Evolutionary conservation across 35 echinoderm and acorn worm genomes (phyloP).

Genomic region (Patiria miniata): DNA sequence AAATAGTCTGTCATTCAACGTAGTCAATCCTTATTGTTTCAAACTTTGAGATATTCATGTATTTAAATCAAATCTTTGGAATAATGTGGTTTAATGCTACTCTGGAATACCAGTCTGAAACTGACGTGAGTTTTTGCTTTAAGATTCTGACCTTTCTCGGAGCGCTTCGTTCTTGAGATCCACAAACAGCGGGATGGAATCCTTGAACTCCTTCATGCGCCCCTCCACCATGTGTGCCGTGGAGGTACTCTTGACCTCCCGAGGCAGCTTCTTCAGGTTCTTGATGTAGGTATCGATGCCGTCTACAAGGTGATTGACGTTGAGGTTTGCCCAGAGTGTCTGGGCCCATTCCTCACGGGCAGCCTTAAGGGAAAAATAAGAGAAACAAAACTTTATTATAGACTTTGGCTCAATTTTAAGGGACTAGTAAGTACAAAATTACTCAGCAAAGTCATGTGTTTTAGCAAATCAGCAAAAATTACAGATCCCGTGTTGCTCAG

Average conservation of each 20-base stretch:
- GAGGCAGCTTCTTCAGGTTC: slow-evolving; percentile 92
- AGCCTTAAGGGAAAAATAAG: slow-evolving; percentile 51
- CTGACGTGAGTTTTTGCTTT: too few species aligned
- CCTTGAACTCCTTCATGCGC: slow-evolving; percentile 95
- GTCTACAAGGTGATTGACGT: slow-evolving; percentile 83
- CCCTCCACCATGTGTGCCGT: slow-evolving; percentile 95
- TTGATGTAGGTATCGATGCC: slow-evolving; percentile 95
- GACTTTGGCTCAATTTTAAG: not conserved
- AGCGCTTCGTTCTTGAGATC: slow-evolving; percentile 99
- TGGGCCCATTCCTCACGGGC: slow-evolving; percentile 98
- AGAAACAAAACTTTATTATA: not conserved
- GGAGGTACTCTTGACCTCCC: slow-evolving; percentile 81
- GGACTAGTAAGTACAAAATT: not conserved
- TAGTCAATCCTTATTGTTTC: too few species aligned
- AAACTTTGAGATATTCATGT: too few species aligned
- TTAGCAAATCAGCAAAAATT: not conserved
- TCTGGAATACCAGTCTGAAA: too few species aligned
- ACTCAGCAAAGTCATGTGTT: too few species aligned
- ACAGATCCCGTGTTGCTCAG: too few species aligned
- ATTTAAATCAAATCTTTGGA: too few species aligned
- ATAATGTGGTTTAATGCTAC: too few species aligned
- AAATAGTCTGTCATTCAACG: too few species aligned
- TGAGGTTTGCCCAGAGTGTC: slow-evolving; percentile 98
- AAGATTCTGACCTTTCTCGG: slow-evolving; percentile 76
- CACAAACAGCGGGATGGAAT: slow-evolving; percentile 97